Percentiles rank a stretch among this genome's conserved stretches.
These are phyloP conservation scores for Aphrophora alni DNA, from an alignment of 2,888 invertebrate species.

Conservation along the genomic window DNA sequence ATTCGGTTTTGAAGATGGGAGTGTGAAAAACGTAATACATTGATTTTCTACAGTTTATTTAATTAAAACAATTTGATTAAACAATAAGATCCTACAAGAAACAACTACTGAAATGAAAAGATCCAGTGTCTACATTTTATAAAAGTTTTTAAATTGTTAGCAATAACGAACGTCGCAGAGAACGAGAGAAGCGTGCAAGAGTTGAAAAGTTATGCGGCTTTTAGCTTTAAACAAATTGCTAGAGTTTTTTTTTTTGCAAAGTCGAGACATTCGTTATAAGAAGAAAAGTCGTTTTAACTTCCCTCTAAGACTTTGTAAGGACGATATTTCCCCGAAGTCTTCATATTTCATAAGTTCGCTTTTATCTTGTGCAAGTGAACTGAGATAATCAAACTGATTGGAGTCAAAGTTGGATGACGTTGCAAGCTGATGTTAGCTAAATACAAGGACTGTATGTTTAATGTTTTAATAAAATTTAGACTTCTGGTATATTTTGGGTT, in stretches of 20 bases:
- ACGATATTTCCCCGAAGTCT: background rate
- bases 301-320: too few relatives aligned
- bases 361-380: background rate
- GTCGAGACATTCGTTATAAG: background rate
- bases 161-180: background rate
- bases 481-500: too few relatives aligned
- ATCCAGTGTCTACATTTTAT: background rate
- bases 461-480: too few relatives aligned
- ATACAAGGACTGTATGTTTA: too few relatives aligned
- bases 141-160: background rate
- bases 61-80: too few relatives aligned
- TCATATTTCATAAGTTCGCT: background rate
- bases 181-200: background rate
- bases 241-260: background rate
- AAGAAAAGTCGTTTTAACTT: background rate
- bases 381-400: conserved; percentile 5
- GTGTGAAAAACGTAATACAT: too few relatives aligned
- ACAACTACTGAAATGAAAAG: background rate
- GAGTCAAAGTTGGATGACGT: too few relatives aligned
- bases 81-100: too few relatives aligned
- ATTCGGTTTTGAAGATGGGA: too few relatives aligned
- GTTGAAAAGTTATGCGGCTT: conserved; percentile 9
- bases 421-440: too few relatives aligned
- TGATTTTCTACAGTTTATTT: too few relatives aligned
- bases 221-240: conserved; percentile 2